Base-by-base conservation (phyloP, 1,140 invertebrate genomes). In the Magallana angulata region DNA sequence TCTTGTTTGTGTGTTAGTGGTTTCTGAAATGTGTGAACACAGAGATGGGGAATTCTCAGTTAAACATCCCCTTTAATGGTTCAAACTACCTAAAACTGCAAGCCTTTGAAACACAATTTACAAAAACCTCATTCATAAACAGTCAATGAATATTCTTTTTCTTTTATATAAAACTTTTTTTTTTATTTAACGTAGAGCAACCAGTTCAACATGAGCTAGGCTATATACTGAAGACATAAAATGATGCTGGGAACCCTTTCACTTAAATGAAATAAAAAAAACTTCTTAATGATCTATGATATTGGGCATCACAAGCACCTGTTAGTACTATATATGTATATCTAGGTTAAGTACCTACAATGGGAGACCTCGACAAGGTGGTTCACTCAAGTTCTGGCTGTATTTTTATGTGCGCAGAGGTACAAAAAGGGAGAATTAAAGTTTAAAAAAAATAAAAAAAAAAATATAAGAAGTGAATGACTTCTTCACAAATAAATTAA, bases 301-400 rank as follows among this genome's bases (percentile, higher is more conserved):
- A 76, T 76, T 76, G 68, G 68, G 68, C 68, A 76, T 36, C 68
- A 76, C 68, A 76, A 76, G 68, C 68, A 76, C 68, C 68, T 76
- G 68, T 76, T 68, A 30, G 24, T 76, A 76, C 7, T 30, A 30
- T 76, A 76, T 76, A 76, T 76, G 18, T 76, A 76, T 24, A 76
- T 76, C 68, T 76, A 12, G 68, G 68, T 76, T 76, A 76, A 76
- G 68, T 76, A 76, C 68, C 24, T 30, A 30, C 18, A 76, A 76
- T 30, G 16, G 11, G 18, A 76, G 68, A 76, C 68, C 68, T 76
- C 68, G 24, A 30, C 24, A 36, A 76, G 68, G 68, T 76, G 68
- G 68, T 76, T 76, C 60, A 62, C 60, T 12, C 60, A 76, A 76
- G 68, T 76, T 76, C 68, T 76, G 24, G 24, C 36, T 76, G 24